Percentiles rank a stretch among this genome's conserved stretches.
Evolutionary conservation across 1,140 invertebrate genomes (phyloP).

Genomic region (Hormaphis cornu): DNA sequence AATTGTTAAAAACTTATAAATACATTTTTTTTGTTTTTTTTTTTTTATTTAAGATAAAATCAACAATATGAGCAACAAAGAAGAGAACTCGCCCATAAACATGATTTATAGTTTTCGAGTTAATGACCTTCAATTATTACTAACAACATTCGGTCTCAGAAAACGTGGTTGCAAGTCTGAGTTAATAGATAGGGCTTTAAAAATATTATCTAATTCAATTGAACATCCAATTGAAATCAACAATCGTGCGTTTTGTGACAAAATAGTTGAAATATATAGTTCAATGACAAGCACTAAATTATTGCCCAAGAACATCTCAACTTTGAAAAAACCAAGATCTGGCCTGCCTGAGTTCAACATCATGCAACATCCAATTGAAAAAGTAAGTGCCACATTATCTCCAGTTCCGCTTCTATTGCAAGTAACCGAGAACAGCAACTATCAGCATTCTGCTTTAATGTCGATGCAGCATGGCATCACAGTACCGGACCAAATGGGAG

Average conservation of each 20-base stretch:
- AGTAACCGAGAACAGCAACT: background rate
- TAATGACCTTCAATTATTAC: conserved; percentile 72
- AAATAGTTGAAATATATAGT: background rate
- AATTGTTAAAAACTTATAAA: no score
- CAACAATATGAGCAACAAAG: background rate
- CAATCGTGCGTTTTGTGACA: background rate
- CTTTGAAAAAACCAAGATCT: no score
- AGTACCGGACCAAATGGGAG: background rate
- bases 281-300: background rate
- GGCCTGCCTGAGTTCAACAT: background rate
- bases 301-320: no score
- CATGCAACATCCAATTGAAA: background rate
- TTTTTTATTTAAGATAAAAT: background rate
- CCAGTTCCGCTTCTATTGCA: no score
- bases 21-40: no score
- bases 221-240: conserved; percentile 47
- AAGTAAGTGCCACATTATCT: background rate
- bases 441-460: no score
- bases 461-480: no score
- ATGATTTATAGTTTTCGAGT: conserved; percentile 78
- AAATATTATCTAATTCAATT: conserved; percentile 62
- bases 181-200: conserved; percentile 65
- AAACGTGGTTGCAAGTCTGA: conserved; percentile 79
- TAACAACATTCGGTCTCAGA: conserved; percentile 73
- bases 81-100: background rate